Evolutionary conservation across 2,888 invertebrate genomes (phyloP).

Genomic region (Beris chalybata): DNA sequence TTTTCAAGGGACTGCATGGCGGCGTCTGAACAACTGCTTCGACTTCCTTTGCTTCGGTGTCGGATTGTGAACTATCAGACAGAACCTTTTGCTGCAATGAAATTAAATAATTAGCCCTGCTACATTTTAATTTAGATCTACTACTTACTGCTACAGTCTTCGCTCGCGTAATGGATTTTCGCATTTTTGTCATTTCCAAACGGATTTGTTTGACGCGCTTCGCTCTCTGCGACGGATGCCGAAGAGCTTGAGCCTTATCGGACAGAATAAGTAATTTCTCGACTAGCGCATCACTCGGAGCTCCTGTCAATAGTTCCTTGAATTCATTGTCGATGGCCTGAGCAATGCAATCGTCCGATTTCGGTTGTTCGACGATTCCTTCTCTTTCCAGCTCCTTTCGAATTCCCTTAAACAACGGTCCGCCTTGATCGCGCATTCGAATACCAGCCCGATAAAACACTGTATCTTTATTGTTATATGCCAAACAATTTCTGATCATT

Average conservation of each 20-base stretch:
- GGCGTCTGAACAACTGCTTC: constrained; percentile 50
- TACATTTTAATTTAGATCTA: not conserved
- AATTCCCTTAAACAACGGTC: constrained; percentile 75
- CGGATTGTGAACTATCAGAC: constrained; percentile 54
- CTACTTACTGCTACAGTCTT: constrained; percentile 39
- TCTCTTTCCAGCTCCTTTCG: constrained; percentile 66
- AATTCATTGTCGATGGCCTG: constrained; percentile 62
- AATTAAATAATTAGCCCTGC: constrained; percentile 1
- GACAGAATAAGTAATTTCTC: constrained; percentile 63
- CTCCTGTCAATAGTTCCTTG: constrained; percentile 53
- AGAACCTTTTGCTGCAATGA: constrained; percentile 29
- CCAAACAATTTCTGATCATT: constrained; percentile 95
- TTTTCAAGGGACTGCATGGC: constrained; percentile 55
- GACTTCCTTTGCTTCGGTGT: constrained; percentile 47
- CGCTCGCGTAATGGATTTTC: constrained; percentile 49
- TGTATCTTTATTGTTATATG: constrained; percentile 94
- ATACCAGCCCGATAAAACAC: constrained; percentile 90
- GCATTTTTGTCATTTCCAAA: constrained; percentile 62
- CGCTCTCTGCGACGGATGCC: constrained; percentile 61
- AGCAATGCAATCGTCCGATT: constrained; percentile 59
- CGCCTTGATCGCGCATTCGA: constrained; percentile 87
- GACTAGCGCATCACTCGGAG: constrained; percentile 50
- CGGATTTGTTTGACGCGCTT: constrained; percentile 64
- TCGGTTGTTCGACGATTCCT: constrained; percentile 51
- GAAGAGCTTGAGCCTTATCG: constrained; percentile 64